These are phyloP conservation scores for Pseudonaja textilis DNA, from an alignment of 2,113 vertebrate species.

Conservation along the genomic window DNA sequence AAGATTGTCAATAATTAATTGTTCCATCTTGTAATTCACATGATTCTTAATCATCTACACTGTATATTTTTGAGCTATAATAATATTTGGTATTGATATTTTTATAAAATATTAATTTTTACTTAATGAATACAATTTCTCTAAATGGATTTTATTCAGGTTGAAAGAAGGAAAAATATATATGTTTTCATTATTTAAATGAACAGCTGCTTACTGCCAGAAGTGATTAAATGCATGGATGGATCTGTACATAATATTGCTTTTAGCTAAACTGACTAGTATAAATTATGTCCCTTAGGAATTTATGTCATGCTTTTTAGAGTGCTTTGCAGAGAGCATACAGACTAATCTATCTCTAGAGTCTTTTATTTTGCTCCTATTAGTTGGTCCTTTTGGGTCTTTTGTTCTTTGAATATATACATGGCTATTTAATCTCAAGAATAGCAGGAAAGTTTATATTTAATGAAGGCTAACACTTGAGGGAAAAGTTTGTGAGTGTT, in stretches of 20 bases:
- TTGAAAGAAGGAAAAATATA: neutral
- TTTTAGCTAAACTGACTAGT: constrained; percentile 23
- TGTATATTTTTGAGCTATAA: neutral
- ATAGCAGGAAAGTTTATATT: constrained; percentile 19
- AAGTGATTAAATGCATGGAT: constrained; percentile 14
- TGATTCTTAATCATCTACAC: neutral
- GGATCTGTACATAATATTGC: constrained; percentile 21
- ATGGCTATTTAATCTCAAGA: constrained; percentile 32
- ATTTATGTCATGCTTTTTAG: constrained; percentile 28
- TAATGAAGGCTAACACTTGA: constrained; percentile 22
- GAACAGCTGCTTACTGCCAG: neutral
- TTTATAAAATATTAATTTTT: neutral
- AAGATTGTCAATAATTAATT: neutral
- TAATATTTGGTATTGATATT: neutral
- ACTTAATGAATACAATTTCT: constrained; percentile 5
- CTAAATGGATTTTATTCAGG: neutral
- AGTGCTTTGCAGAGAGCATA: constrained; percentile 13
- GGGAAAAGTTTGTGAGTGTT: constrained; percentile 1
- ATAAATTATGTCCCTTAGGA: constrained; percentile 13
- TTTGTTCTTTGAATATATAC: constrained; percentile 30
- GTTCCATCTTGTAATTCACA: neutral
- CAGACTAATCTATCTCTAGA: constrained; percentile 5
- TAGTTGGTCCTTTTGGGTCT: neutral
- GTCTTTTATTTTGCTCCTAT: neutral
- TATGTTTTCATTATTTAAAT: constrained; percentile 3